These are phyloP conservation scores for Torymus tubicola DNA, from an alignment of 2,888 invertebrate species.

Conservation along the genomic window DNA sequence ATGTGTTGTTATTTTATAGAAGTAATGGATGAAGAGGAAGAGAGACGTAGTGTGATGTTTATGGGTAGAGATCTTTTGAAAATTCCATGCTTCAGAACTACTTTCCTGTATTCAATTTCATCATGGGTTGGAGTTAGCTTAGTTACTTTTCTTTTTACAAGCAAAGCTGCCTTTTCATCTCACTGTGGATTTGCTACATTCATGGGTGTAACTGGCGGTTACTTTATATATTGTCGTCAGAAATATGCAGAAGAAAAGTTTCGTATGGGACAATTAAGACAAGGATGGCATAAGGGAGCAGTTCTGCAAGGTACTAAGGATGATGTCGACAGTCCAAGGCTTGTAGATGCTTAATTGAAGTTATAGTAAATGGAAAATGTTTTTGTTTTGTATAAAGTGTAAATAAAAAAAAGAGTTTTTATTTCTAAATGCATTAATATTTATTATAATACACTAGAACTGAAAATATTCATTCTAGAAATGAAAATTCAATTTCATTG, in stretches of 20 bases:
- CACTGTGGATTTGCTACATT: conserved; percentile 57
- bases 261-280: not conserved
- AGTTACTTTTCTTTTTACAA: conserved; percentile 57
- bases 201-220: conserved; percentile 44
- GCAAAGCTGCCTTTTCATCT: conserved; percentile 52
- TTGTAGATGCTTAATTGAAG: conserved; percentile 18
- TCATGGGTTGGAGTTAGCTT: conserved; percentile 54
- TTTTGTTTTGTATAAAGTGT: conserved; percentile 48
- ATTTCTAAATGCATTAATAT: conserved; percentile 4
- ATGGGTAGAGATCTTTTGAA: conserved; percentile 53
- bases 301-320: conserved; percentile 27
- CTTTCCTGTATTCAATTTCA: conserved; percentile 57
- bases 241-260: not conserved
- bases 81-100: conserved; percentile 58
- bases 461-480: too few species aligned
- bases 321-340: not conserved
- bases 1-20: conserved; percentile 20
- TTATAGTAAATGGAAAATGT: not conserved
- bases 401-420: conserved; percentile 29
- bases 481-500: too few species aligned
- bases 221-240: conserved; percentile 52
- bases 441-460: not conserved
- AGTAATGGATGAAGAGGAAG: conserved; percentile 27
- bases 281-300: not conserved
- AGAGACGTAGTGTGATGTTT: not conserved